Evolutionary conservation across 2,113 vertebrate species (phyloP).

Genomic region (Acinonyx jubatus): DNA sequence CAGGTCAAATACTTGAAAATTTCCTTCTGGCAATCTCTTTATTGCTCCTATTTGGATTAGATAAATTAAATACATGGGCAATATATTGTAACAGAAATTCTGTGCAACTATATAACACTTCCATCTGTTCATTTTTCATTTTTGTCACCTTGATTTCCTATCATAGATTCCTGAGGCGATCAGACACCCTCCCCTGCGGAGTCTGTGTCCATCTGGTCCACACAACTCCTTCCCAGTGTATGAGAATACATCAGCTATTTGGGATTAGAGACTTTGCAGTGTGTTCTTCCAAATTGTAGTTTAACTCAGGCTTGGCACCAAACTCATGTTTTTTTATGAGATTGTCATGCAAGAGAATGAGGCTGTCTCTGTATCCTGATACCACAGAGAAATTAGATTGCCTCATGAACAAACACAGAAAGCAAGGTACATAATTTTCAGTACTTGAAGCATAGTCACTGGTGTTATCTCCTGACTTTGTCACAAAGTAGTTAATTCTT

Average conservation of each 20-base stretch:
- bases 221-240: not conserved
- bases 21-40: not conserved
- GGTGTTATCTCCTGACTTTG: not conserved
- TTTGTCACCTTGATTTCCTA: slow-evolving; percentile 1
- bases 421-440: not conserved
- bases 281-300: slow-evolving; percentile 8
- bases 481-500: slow-evolving; percentile 31
- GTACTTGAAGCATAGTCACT: not conserved
- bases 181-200: not conserved
- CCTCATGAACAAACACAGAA: not conserved
- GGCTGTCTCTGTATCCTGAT: not conserved
- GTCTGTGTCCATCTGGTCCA: not conserved
- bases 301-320: not conserved
- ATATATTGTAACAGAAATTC: slow-evolving; percentile 16
- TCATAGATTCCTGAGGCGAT: not conserved
- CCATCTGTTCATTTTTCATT: slow-evolving; percentile 42
- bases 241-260: not conserved
- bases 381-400: slow-evolving; percentile 20
- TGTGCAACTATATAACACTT: not conserved
- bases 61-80: slow-evolving; percentile 6
- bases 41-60: slow-evolving; percentile 2
- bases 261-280: not conserved
- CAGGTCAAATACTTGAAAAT: not conserved
- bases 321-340: not conserved
- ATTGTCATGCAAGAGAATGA: not conserved